These are phyloP conservation scores for Forpus xanthops DNA, from an alignment of 2,797 vertebrate genomes.

Conservation along the genomic window DNA sequence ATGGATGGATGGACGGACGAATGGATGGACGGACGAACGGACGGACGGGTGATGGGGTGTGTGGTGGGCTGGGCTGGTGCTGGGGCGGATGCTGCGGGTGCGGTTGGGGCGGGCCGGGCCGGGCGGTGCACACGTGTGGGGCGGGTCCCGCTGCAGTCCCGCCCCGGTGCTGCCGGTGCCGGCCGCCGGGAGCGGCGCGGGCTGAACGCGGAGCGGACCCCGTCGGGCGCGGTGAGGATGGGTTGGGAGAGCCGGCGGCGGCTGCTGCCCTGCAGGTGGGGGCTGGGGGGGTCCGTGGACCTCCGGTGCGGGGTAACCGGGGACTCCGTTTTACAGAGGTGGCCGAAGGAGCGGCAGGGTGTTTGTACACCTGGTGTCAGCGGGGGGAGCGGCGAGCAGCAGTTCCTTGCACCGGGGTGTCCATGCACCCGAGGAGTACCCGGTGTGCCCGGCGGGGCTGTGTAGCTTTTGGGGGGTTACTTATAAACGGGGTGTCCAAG, in stretches of 20 bases:
- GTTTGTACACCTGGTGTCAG: background rate
- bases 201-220: background rate
- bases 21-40: rapidly evolving
- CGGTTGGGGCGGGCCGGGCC: background rate
- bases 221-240: background rate
- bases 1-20: rapidly evolving
- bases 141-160: background rate
- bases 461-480: rapidly evolving
- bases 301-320: background rate
- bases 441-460: background rate
- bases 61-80: background rate
- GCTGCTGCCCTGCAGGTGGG: background rate
- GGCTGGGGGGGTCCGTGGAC: background rate
- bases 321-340: background rate
- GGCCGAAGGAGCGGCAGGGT: background rate
- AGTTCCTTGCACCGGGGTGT: background rate
- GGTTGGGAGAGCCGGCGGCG: background rate
- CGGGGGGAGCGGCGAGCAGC: too few species aligned
- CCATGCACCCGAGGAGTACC: background rate
- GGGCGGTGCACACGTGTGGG: background rate
- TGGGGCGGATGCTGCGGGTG: background rate
- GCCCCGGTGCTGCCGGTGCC: background rate
- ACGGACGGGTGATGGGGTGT: background rate
- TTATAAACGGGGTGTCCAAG: background rate
- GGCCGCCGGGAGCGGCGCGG: background rate